Evolutionary conservation across 2,888 invertebrate species (phyloP), one percentile per base, ranked within the genome.

Genomic region (Lasioglossum malachurum): DNA sequence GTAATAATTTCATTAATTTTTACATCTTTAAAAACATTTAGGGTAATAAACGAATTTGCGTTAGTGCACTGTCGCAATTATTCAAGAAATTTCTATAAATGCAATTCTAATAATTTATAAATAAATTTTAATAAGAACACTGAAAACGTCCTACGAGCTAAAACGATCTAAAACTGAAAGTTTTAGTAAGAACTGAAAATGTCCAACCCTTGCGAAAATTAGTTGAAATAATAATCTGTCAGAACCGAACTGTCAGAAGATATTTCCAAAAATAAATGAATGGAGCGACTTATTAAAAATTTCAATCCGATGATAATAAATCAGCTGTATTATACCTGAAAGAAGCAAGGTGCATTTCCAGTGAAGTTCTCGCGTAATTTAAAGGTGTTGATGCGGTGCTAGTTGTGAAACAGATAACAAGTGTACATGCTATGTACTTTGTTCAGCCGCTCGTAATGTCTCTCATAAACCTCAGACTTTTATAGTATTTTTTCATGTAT

Each of bases 381-480:
- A 41, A 71, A 71, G 38, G 46, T 12, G 71, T 35, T 67, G 64
- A 31, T 8, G 74, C n/a, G 41, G 23, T 23, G 44, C 44, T 46
- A 72, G 38, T 38, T 16, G 72, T 16, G 69, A n/a, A 72, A 16
- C 4, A n/a, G 35, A 46, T 38, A 38, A 78, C 57, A 64, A 78
- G 49, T 49, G 49, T 46, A 27, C 74, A 46, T 35, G 23, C 35
- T 46, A 5, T 23, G 64, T 5, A 57, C 72, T 78, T 72, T 78
- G 46, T 41, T 60, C 72, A 46, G 27, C 31, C 69, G 14, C 79
- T 64, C 49, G 31, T 82, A 79, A 72, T 16, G 60, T 31, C 16
- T 46, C 71, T 38, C 46, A 64, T 72, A 64, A 82, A 67, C 35
- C 67, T 67, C 46, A 10, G 53, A 19, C 53, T 75, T 75, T 75